phyloP scores from a whole-genome alignment of 2,888 invertebrate genomes.

The Caenorhabditis sinica region DNA sequence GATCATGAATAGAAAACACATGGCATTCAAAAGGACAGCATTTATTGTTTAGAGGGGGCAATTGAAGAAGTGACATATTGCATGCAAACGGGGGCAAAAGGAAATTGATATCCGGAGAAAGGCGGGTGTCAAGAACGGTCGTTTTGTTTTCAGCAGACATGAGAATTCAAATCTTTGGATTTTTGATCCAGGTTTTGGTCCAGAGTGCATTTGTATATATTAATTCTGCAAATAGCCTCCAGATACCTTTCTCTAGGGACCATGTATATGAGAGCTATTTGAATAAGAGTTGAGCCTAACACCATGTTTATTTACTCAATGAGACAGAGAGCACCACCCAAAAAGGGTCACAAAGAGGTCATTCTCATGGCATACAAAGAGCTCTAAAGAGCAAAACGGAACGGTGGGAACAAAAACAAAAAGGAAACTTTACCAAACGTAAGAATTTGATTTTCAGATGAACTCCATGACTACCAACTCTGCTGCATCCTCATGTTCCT shows the following conservation, averaged over 20 bases:
- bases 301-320: slow-evolving; percentile 59
- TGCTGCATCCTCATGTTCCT: slow-evolving; percentile 87
- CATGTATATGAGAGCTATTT: slow-evolving; percentile 31
- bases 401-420: slow-evolving; percentile 8
- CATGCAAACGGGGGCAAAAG: slow-evolving; percentile 7
- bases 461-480: slow-evolving; percentile 82
- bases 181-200: not conserved
- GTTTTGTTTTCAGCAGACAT: not conserved
- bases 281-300: slow-evolving; percentile 41
- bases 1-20: slow-evolving; percentile 60
- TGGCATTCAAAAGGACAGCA: slow-evolving; percentile 40
- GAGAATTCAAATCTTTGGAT: not conserved
- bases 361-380: slow-evolving; percentile 37
- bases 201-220: not conserved
- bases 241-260: slow-evolving; percentile 13
- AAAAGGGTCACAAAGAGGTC: slow-evolving; percentile 46
- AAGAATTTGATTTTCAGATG: slow-evolving; percentile 27
- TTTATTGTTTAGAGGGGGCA: slow-evolving; percentile 26
- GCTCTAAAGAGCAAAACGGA: slow-evolving; percentile 34
- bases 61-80: slow-evolving; percentile 37
- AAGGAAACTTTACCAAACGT: not conserved
- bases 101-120: slow-evolving; percentile 54
- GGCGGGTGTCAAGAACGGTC: not conserved
- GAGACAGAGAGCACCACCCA: slow-evolving; percentile 10
- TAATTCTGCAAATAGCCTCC: not conserved